Conservation (phyloP, 2,113 vertebrate species). For the Alosa alosa region DNA sequence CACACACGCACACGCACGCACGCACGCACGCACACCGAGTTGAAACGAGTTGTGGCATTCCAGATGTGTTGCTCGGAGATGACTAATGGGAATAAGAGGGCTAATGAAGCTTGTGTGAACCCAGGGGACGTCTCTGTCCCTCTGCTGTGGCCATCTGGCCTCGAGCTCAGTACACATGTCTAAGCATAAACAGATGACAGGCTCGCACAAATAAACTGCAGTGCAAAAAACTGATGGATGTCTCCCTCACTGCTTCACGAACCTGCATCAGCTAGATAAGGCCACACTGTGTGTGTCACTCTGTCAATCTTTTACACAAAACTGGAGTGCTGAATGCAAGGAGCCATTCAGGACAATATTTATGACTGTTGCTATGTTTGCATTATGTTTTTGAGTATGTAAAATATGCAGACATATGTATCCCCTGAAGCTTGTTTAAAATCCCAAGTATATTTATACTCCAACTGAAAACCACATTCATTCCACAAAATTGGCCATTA, state of each 20-base stretch:
- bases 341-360: background rate
- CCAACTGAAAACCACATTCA: background rate
- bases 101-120: conserved; percentile 48
- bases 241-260: background rate
- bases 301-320: background rate
- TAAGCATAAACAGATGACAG: conserved; percentile 53
- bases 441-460: background rate
- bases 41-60: background rate
- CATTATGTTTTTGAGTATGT: background rate
- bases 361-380: background rate
- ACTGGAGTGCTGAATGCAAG: background rate
- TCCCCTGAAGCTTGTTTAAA: too few species aligned
- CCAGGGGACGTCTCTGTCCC: conserved; percentile 59
- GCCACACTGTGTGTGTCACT: background rate
- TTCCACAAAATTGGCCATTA: background rate
- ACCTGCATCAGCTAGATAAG: background rate
- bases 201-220: conserved; percentile 6
- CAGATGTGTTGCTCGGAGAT: conserved; percentile 50
- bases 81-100: conserved; percentile 42
- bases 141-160: conserved; percentile 59
- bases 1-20: background rate
- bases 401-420: background rate
- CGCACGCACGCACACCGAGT: background rate
- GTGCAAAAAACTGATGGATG: background rate
- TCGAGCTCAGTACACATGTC: conserved; percentile 50